Evolutionary conservation across 2,888 invertebrate species (phyloP), one percentile per base, ranked within the genome.

Genomic region (Argyra leucocephala): DNA sequence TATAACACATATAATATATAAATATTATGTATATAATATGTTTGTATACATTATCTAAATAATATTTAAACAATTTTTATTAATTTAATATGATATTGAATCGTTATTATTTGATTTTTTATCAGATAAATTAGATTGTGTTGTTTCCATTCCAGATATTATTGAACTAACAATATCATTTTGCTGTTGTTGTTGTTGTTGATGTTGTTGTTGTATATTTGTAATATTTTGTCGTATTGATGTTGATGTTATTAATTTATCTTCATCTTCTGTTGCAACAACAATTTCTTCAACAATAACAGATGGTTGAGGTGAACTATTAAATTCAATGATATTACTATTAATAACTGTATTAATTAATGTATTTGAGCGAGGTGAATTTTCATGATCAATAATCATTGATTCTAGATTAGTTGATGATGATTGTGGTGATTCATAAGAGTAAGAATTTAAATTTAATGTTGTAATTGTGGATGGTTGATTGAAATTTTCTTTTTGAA

Each of bases 101-200:
- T 48, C 48, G 18, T 48, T 48, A 15, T 48, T 48, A 48, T 48
- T 48, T 48, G 48, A 15, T 48, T 48, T 48, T 18, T 48, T 31
- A 31, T 31, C 31, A 31, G 31, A 31, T 31, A 31, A 31, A 31
- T 31, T 31, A 31, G 12, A 15, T 18, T 15, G 65, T 61, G 67
- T 66, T 65, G 63, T 69, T 70, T 79, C 80, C 80, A 80, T 80
- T 72, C 79, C 77, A 67, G 80, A 80, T 75, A 80, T 78, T 23
- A 80, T 80, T 22, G 80, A 78, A 68, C 78, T 78, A n/a, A 80
- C 72, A 62, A 80, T 73, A 72, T 80, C 79, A 57, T 48, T 48
- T 48, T 48, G 48, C 58, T 60, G 64, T 18, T 57, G 63, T 62
- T 67, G 22, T 67, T 68, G 66, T 63, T 70, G 62, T 24, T 24